Percentiles rank a stretch among this genome's conserved stretches.
These are phyloP conservation scores for Lepidurus packardi DNA, from an alignment of 1,140 invertebrate genomes.

Conservation along the genomic window DNA sequence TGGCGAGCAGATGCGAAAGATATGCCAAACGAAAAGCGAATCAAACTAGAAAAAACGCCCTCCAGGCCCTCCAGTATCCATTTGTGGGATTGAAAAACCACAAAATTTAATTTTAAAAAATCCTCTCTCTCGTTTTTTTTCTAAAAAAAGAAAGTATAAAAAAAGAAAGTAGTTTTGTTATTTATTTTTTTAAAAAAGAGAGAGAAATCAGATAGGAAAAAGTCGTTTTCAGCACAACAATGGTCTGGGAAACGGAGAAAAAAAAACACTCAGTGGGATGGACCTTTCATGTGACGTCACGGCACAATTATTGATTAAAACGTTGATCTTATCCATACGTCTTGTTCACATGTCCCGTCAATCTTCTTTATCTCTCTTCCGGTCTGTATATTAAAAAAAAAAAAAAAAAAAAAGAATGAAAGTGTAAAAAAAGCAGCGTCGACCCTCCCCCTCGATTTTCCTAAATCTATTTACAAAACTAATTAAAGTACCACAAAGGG, in stretches of 20 bases:
- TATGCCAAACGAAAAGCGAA: too few relatives aligned
- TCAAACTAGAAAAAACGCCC: too few relatives aligned
- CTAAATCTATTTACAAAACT: slow-evolving; percentile 2
- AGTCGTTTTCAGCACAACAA: background rate
- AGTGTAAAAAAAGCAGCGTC: background rate
- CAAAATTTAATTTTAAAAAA: background rate
- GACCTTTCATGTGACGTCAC: slow-evolving; percentile 1
- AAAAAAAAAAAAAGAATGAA: background rate
- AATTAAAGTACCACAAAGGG: slow-evolving; percentile 16
- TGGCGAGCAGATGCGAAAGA: background rate
- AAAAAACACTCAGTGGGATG: background rate
- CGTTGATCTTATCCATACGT: slow-evolving; percentile 21
- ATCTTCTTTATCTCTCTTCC: slow-evolving; percentile 3
- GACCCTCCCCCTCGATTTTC: background rate
- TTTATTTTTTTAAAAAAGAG: too few relatives aligned
- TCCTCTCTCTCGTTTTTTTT: background rate
- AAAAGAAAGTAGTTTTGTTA: too few relatives aligned
- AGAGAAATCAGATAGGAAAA: too few relatives aligned
- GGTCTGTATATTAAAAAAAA: too few relatives aligned
- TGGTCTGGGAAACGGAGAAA: background rate
- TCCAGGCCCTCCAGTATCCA: background rate
- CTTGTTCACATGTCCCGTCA: slow-evolving; percentile 18
- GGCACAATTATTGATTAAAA: slow-evolving; percentile 8
- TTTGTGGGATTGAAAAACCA: background rate
- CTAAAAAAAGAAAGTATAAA: background rate